A percentile compares a stretch with the other conserved stretches of the same genome.
Conservation (phyloP, 2,797 vertebrate species). For the Todus mexicanus region DNA sequence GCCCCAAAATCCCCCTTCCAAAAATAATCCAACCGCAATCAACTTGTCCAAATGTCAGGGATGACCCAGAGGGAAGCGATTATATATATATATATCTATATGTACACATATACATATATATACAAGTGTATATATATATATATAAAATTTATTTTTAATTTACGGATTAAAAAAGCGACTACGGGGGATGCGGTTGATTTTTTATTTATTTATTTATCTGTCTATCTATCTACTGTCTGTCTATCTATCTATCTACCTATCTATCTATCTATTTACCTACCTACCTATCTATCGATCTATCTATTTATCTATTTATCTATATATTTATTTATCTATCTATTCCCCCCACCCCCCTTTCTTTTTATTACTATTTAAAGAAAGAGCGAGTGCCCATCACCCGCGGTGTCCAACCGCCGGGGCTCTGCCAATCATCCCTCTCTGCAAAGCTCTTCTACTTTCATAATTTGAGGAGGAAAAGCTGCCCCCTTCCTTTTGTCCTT, state of each 20-base stretch:
- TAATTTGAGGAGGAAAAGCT: constrained; percentile 52
- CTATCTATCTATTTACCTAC: too few relatives aligned
- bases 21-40: background rate
- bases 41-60: background rate
- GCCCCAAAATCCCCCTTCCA: background rate
- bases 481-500: constrained; percentile 72
- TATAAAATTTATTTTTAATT: too few relatives aligned
- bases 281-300: too few relatives aligned
- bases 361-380: background rate
- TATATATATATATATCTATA: too few relatives aligned
- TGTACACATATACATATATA: too few relatives aligned
- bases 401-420: background rate
- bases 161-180: too few relatives aligned
- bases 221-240: too few relatives aligned
- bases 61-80: background rate
- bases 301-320: background rate
- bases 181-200: too few relatives aligned
- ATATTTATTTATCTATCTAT: background rate
- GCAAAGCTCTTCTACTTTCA: constrained; percentile 19
- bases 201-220: too few relatives aligned
- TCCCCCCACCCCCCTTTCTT: too few relatives aligned
- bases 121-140: too few relatives aligned
- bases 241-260: too few relatives aligned
- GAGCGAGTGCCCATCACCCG: background rate
- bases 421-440: background rate